Conservation (phyloP, 2,797 vertebrate species). For the Chromobotia macracanthus region DNA sequence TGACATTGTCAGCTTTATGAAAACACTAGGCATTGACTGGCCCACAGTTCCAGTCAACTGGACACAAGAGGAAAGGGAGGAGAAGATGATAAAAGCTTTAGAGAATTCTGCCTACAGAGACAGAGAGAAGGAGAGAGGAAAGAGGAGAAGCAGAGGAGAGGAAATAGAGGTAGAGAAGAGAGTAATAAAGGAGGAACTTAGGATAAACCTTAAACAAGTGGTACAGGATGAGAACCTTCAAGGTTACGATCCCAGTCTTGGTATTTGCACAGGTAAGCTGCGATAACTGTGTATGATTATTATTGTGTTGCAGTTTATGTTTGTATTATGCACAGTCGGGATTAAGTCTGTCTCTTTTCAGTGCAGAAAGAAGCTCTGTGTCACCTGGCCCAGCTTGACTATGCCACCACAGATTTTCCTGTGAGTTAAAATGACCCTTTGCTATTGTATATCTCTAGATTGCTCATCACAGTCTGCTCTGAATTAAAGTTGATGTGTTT, state of each 20-base stretch:
- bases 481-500: slow-evolving; percentile 9
- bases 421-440: slow-evolving; percentile 66
- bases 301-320: background rate
- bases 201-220: slow-evolving; percentile 82
- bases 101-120: slow-evolving; percentile 72
- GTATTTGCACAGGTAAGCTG: slow-evolving; percentile 83
- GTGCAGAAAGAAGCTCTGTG: slow-evolving; percentile 84
- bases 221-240: slow-evolving; percentile 77
- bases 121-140: slow-evolving; percentile 66
- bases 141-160: slow-evolving; percentile 67
- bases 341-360: slow-evolving; percentile 63
- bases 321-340: background rate
- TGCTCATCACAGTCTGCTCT: background rate
- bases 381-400: slow-evolving; percentile 85
- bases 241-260: slow-evolving; percentile 89
- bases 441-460: background rate
- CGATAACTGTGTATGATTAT: background rate
- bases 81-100: slow-evolving; percentile 74
- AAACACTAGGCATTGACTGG: slow-evolving; percentile 83
- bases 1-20: slow-evolving; percentile 75
- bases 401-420: slow-evolving; percentile 66
- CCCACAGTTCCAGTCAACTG: slow-evolving; percentile 62
- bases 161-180: slow-evolving; percentile 60
- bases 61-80: slow-evolving; percentile 64
- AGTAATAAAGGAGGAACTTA: slow-evolving; percentile 67